Percentiles rank a stretch among this genome's conserved stretches.
Evolutionary conservation across 2,113 vertebrate species (phyloP).

Genomic region (Toxostoma redivivum): DNA sequence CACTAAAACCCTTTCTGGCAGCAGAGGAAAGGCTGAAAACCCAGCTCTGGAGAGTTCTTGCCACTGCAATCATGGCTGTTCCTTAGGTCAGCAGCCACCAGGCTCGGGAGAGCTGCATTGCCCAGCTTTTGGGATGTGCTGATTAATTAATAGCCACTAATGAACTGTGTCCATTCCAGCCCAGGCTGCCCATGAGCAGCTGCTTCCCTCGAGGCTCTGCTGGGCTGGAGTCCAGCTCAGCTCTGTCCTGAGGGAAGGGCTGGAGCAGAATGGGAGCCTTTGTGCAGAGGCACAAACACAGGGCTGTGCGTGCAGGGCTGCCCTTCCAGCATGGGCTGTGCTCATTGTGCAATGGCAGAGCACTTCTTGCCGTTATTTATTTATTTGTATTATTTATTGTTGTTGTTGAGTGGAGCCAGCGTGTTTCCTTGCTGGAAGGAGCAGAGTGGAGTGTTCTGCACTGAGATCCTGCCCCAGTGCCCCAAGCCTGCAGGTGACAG

Average conservation of each 20-base stretch:
- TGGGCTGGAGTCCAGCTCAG: background rate
- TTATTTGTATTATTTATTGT: background rate
- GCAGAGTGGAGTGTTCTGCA: accelerated
- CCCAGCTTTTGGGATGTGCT: background rate
- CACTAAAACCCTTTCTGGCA: background rate
- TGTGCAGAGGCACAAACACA: background rate
- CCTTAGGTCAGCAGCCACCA: background rate
- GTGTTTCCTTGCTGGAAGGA: background rate
- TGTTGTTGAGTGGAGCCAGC: background rate
- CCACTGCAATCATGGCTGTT: accelerated
- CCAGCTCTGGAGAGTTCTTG: background rate
- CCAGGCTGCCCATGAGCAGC: background rate
- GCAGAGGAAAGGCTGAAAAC: background rate
- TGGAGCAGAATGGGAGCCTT: background rate
- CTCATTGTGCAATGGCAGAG: accelerated
- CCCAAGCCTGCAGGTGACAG: background rate
- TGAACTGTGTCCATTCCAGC: background rate
- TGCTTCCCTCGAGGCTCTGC: background rate
- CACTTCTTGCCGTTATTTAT: accelerated
- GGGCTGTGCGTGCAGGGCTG: background rate
- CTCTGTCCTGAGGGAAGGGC: background rate
- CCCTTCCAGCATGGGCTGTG: background rate
- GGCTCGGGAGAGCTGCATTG: background rate
- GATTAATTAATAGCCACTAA: background rate
- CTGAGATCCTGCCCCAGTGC: background rate